Percentiles rank a stretch among this genome's conserved stretches.
Evolutionary conservation across 2,888 invertebrate species (phyloP).

Genomic region (Cephus runcator): DNA sequence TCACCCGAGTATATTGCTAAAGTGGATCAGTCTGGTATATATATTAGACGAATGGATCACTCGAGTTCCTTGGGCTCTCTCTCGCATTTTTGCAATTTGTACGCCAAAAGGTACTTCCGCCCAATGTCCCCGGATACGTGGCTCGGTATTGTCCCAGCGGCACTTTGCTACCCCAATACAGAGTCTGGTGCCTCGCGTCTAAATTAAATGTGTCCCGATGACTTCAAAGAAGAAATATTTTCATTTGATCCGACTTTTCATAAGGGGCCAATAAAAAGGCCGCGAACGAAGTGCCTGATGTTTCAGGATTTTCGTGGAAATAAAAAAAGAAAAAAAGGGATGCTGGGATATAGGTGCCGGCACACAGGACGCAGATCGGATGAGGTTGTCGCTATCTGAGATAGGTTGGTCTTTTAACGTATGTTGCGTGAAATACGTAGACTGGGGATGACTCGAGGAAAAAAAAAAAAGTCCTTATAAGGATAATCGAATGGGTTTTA

Average conservation of each 20-base stretch:
- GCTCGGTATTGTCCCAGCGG: neutral
- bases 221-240: neutral
- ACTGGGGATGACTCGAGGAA: neutral
- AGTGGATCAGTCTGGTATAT: neutral
- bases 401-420: neutral
- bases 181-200: neutral
- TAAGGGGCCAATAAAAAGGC: too few relatives aligned
- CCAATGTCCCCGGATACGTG: neutral
- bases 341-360: neutral
- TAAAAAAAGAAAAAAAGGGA: neutral
- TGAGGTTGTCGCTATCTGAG: neutral
- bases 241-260: neutral
- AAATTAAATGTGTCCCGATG: neutral
- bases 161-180: neutral
- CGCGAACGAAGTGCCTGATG: too few relatives aligned
- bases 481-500: neutral
- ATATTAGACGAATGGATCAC: neutral
- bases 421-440: neutral
- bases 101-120: neutral
- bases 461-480: neutral
- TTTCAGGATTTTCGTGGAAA: neutral
- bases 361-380: neutral
- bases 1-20: neutral
- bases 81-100: neutral
- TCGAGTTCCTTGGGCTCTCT: neutral